Evolutionary conservation across 2,888 invertebrate species (phyloP).

Genomic region (Philopedon plagiatum): DNA sequence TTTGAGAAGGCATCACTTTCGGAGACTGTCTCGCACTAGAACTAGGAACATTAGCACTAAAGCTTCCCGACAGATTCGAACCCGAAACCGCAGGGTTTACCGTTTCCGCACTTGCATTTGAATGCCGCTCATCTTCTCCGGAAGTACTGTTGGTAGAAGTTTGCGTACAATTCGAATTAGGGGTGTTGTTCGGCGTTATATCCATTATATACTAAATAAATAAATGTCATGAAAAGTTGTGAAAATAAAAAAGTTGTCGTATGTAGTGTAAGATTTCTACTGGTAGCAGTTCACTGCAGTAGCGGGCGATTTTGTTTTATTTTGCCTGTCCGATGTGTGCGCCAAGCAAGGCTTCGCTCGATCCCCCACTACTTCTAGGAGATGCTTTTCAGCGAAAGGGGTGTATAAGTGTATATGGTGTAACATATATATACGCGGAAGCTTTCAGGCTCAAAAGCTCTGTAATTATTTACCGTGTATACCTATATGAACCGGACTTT

Average conservation of each 20-base stretch:
- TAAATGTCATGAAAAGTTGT: conserved; percentile 14
- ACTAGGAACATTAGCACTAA: conserved; percentile 58
- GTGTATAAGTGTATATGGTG: too few relatives aligned
- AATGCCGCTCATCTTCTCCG: conserved; percentile 49
- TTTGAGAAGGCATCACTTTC: conserved; percentile 51
- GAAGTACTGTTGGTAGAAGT: conserved; percentile 46
- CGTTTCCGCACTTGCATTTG: conserved; percentile 53
- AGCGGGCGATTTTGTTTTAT: conserved; percentile 65
- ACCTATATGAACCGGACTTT: conserved; percentile 18
- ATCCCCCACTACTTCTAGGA: conserved; percentile 50
- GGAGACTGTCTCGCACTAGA: conserved; percentile 62
- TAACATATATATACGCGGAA: conserved; percentile 39
- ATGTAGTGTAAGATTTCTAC: conserved; percentile 48
- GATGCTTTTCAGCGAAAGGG: conserved; percentile 44
- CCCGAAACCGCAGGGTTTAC: conserved; percentile 49
- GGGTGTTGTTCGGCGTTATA: conserved; percentile 30
- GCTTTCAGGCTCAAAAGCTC: conserved; percentile 27
- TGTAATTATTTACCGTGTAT: conserved; percentile 29
- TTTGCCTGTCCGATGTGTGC: conserved; percentile 58
- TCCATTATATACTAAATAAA: conserved; percentile 34
- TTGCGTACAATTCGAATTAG: conserved; percentile 57
- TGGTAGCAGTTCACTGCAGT: conserved; percentile 60
- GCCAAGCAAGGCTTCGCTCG: conserved; percentile 47
- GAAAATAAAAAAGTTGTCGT: conserved; percentile 37
- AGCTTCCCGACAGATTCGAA: conserved; percentile 38